Evolutionary conservation across 2,888 invertebrate genomes (phyloP).

Genomic region (Meiosimyza platycephala): DNA sequence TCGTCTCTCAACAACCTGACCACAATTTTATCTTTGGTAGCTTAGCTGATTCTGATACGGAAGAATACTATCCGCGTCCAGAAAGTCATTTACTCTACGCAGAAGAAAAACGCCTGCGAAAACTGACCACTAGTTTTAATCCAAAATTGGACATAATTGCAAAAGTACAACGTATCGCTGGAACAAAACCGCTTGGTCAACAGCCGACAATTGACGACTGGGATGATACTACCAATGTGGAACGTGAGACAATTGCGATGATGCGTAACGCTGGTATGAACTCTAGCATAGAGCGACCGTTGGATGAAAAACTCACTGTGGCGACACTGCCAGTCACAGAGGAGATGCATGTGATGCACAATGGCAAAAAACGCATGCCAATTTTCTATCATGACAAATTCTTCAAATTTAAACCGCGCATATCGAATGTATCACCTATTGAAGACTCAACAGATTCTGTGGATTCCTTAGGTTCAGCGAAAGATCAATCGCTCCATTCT

Average conservation of each 20-base stretch:
- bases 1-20: slow-evolving; percentile 57
- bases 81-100: slow-evolving; percentile 52
- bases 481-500: too few species aligned
- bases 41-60: slow-evolving; percentile 33
- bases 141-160: slow-evolving; percentile 54
- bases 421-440: slow-evolving; percentile 17
- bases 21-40: slow-evolving; percentile 54
- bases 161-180: slow-evolving; percentile 56
- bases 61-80: slow-evolving; percentile 46
- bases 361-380: slow-evolving; percentile 51
- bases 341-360: slow-evolving; percentile 48
- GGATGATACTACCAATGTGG: slow-evolving; percentile 53
- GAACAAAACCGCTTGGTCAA: slow-evolving; percentile 57
- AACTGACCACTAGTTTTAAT: slow-evolving; percentile 36
- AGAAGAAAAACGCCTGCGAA: slow-evolving; percentile 37
- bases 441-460: neutral
- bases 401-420: slow-evolving; percentile 50
- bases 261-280: slow-evolving; percentile 58
- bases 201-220: slow-evolving; percentile 56
- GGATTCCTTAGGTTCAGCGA: neutral
- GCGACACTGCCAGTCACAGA: slow-evolving; percentile 46
- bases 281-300: slow-evolving; percentile 50
- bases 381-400: slow-evolving; percentile 53
- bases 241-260: slow-evolving; percentile 57
- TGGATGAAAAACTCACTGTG: slow-evolving; percentile 46